Evolutionary conservation across 2,113 vertebrate genomes (phyloP).

Genomic region (Platichthys flesus): DNA sequence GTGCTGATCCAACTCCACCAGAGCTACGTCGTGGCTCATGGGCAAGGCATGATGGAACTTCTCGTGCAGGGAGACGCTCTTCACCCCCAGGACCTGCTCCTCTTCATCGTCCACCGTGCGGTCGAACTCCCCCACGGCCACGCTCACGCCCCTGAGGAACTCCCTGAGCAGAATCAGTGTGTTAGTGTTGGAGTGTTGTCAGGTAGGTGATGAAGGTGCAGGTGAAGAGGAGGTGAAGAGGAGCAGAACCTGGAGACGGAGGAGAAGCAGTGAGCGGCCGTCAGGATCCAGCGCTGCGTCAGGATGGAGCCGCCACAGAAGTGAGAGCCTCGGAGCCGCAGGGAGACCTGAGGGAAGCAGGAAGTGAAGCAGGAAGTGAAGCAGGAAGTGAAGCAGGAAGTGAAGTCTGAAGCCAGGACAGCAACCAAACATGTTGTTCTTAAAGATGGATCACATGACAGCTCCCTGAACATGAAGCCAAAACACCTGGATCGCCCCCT

Average conservation of each 20-base stretch:
- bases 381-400: no score
- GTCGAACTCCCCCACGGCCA: conserved; percentile 86
- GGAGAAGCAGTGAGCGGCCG: conserved; percentile 88
- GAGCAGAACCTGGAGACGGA: conserved; percentile 57
- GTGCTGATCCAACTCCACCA: conserved; percentile 82
- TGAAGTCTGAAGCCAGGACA: no score
- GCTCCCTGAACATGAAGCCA: no score
- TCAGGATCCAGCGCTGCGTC: conserved; percentile 86
- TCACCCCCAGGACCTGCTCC: conserved; percentile 83
- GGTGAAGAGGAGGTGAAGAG: no score
- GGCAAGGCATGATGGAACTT: conserved; percentile 81
- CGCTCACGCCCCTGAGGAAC: conserved; percentile 66
- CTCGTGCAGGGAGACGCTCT: conserved; percentile 84
- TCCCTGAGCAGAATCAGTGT: conserved; percentile 45
- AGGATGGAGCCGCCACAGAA: conserved; percentile 90
- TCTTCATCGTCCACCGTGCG: conserved; percentile 74
- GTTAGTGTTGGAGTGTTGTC: no score
- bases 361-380: no score
- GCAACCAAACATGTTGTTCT: no score
- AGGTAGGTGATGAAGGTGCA: neutral
- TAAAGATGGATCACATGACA: no score
- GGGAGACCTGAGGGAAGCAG: conserved; percentile 81
- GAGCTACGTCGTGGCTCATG: conserved; percentile 87
- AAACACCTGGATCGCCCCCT: no score
- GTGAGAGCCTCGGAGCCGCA: conserved; percentile 83